Conservation (phyloP, 2,888 invertebrate genomes). For the Andrena fulva region DNA sequence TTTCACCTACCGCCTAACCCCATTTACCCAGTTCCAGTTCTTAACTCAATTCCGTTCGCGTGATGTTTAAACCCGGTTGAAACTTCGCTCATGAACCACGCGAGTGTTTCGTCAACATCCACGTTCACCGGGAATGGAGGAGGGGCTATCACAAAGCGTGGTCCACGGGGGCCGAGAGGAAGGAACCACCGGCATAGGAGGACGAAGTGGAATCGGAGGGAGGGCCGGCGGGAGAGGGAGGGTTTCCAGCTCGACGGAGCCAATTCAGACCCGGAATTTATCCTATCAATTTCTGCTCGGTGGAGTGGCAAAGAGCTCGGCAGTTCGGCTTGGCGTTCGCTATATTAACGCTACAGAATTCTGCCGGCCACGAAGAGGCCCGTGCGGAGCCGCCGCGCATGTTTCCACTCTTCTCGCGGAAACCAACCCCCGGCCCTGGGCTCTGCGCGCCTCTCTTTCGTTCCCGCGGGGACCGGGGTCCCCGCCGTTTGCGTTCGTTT, state of each 20-base stretch:
- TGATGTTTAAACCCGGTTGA: constrained; percentile 4
- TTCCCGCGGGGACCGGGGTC: not conserved
- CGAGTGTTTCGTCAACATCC: constrained; percentile 2
- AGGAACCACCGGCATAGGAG: constrained; percentile 59
- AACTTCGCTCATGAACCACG: constrained; percentile 1
- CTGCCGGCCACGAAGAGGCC: constrained; percentile 66
- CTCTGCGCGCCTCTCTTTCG: not conserved
- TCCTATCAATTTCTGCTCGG: constrained; percentile 88
- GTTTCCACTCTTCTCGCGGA: constrained; percentile 54
- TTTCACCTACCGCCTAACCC: not conserved
- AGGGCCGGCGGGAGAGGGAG: constrained; percentile 70
- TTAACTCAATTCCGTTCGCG: not conserved
- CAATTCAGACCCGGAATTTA: constrained; percentile 88
- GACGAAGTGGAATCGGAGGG: constrained; percentile 50
- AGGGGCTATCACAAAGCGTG: constrained; percentile 11
- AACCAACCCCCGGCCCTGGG: not conserved
- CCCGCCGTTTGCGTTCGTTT: constrained; percentile 24
- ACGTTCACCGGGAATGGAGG: not conserved
- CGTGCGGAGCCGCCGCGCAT: constrained; percentile 47
- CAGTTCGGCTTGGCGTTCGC: constrained; percentile 83
- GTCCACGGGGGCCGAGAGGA: constrained; percentile 33
- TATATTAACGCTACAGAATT: constrained; percentile 84
- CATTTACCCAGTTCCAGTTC: constrained; percentile 5
- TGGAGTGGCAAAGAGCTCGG: constrained; percentile 87
- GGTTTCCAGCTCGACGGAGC: constrained; percentile 87